Base-by-base conservation (phyloP, 1,140 invertebrate species). In the Tetramorium parvispinum region DNA sequence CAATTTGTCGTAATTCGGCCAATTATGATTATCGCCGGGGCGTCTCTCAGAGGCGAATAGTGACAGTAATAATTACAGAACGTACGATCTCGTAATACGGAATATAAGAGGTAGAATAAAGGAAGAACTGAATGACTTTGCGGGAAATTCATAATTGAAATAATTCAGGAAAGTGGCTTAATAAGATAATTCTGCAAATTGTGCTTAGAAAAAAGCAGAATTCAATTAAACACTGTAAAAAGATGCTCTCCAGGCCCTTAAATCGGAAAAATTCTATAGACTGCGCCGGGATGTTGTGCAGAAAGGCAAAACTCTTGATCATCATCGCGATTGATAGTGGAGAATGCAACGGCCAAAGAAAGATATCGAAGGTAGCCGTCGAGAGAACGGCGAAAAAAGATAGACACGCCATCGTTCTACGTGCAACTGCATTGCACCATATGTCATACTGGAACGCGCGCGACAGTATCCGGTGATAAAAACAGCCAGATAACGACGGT, bases 351-450 rank as follows among this genome's bases (percentile, higher is more conserved):
- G 40, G 65, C 37, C 13, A 27, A 66, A 43, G 66, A 82, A 73
- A 73, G 79, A 82, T 82, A 82, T 82, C 79, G 79, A 82, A 46
- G 66, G 37, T 53, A 57, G 37, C 65, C 65, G 51, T 71, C 66
- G 79, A 73, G 79, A 73, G 78, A 32, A 46, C 11, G 21, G 24
- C 43, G 66, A 71, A 73, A 71, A 73, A 82, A 82, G 24, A 8
- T 66, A 43, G 49, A 68, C 78, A n/a, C 18, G 53, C 77, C 66
- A 73, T 73, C 79, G 79, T 73, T 81, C 78, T 57, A 81, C 78
- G 49, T 81, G 49, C 77, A 81, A 81, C 78, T 81, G 78, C 78
- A 57, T 81, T 59, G 79, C 66, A 82, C 66, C 79, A 82, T 82
- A 82, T 57, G 79, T 82, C 79, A 82, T 82, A 82, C 66, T 53